Evolutionary conservation across 2,797 vertebrate genomes (phyloP).

Genomic region (Tympanoctomys barrerae): DNA sequence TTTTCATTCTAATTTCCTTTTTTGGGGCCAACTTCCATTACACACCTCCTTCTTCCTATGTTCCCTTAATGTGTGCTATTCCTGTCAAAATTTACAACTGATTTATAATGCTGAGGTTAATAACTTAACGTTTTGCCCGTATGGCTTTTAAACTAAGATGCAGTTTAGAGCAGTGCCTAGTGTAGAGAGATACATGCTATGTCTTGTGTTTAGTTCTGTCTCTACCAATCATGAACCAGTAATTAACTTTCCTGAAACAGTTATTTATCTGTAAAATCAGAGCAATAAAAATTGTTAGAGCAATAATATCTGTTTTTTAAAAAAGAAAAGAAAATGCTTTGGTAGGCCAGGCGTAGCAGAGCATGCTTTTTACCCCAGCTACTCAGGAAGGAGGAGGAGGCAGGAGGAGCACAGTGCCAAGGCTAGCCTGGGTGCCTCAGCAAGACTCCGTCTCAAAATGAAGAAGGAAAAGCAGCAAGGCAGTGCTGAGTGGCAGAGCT

Average conservation of each 20-base stretch:
- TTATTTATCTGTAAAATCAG: conserved; percentile 26
- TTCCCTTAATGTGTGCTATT: not conserved
- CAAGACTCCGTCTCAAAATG: not conserved
- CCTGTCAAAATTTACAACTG: not conserved
- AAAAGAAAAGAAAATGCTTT: not conserved
- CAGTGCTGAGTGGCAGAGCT: not conserved
- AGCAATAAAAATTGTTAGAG: conserved; percentile 32
- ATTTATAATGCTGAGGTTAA: not conserved
- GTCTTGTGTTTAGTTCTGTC: not conserved
- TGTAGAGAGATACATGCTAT: not conserved
- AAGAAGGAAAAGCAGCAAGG: not conserved
- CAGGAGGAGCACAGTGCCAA: not conserved
- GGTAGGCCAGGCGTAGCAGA: not conserved
- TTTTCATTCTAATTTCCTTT: not conserved
- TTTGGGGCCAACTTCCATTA: not conserved
- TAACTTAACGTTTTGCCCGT: not conserved
- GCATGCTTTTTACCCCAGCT: not conserved
- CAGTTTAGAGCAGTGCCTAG: not conserved
- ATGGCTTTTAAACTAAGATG: not conserved
- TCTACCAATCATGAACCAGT: not conserved
- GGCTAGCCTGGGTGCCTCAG: not conserved
- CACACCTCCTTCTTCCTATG: not conserved
- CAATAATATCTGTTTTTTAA: not conserved
- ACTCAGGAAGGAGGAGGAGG: not conserved
- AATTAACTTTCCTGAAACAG: not conserved